These are phyloP conservation scores for Antitype chi DNA, from an alignment of 2,888 invertebrate genomes.

Conservation along the genomic window DNA sequence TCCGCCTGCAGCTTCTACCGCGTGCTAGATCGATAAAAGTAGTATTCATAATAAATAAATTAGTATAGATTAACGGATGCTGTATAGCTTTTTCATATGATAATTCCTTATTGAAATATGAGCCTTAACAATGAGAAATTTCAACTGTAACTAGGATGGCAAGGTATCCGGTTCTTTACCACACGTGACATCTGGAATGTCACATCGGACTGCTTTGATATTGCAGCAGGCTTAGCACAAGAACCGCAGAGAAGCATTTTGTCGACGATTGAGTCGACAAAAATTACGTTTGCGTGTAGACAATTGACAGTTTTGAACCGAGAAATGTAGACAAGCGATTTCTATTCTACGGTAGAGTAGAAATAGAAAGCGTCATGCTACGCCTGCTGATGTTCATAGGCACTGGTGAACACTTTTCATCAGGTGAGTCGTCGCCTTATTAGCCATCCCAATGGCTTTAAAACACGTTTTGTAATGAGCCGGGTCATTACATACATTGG, in stretches of 20 bases:
- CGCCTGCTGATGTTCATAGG: neutral
- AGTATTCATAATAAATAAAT: no score
- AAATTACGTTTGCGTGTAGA: no score
- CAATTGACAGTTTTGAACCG: no score
- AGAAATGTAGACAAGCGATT: no score
- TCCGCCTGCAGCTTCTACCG: no score
- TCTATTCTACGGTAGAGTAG: no score
- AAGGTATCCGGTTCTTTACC: neutral
- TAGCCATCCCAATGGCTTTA: neutral
- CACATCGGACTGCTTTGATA: neutral
- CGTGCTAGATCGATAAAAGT: no score
- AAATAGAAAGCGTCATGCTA: no score
- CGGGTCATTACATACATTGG: no score
- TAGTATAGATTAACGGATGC: neutral
- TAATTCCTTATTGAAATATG: neutral
- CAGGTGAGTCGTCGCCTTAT: neutral
- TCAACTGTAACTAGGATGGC: neutral
- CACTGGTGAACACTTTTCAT: neutral
- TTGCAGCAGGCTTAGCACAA: no score
- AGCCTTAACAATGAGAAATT: neutral
- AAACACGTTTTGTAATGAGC: neutral
- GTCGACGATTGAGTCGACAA: no score
- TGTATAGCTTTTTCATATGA: neutral
- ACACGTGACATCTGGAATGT: neutral
- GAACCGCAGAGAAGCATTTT: no score